Base-by-base conservation (phyloP, 2,888 invertebrate genomes). In the Heliconius aoede region DNA sequence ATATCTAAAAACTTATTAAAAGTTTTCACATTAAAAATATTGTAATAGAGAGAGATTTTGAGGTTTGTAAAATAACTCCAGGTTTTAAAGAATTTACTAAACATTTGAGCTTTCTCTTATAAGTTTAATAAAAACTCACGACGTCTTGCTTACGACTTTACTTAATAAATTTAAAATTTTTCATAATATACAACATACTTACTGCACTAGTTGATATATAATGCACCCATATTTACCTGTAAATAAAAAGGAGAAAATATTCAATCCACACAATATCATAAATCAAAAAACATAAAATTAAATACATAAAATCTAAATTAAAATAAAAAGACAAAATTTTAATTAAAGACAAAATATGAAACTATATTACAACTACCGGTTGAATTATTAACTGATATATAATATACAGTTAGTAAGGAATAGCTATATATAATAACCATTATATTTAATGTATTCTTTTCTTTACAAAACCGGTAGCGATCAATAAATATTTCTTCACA, bases 401-500 rank as follows among this genome's bases (percentile, higher is more conserved):
- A 46, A 30, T 30, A 30, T 1, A 58, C 58, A 24, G 62, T 62
- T 30, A 62, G 30, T 64, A 24, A 36, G 36, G 13, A 13, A 46
- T 8, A 15, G 46, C 28, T 21, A 51, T 68, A 36, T 30, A 30
- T 30, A 68, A 68, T 30, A 69, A 69, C 30, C 51, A 69, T 51
- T 69, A 69, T 30, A 30, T 3, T n/a, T 30, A 69, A 69, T 1
- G 51, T 69, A 69, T 65, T 65, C 65, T 65, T 65, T 65, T 55
- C 30, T 51, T 30, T 32, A 69, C 55, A 74, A 72, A 67, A 72
- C 65, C 46, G 68, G 73, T 76, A 73, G 73, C 60, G 21, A 58
- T 24, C 68, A 26, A 69, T 73, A 73, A 68, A 60, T 68, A 76
- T 67, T 62, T 73, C 68, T 55, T 73, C 51, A 72, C 46, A 73